Evolutionary conservation across 1,140 invertebrate genomes (phyloP).

Genomic region (Hycleus cichorii): DNA sequence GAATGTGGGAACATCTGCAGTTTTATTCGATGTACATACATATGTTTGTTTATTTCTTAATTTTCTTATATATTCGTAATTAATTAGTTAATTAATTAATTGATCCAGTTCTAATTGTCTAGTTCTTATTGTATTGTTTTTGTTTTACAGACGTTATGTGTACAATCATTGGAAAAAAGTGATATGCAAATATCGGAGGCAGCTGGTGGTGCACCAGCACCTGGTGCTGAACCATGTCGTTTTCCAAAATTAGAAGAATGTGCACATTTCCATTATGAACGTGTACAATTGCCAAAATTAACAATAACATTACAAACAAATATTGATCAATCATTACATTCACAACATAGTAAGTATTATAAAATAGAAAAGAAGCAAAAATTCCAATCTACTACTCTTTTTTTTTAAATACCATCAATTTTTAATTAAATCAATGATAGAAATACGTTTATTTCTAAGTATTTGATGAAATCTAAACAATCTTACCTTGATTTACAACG

Average conservation of each 20-base stretch:
- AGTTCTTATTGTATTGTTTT: background rate
- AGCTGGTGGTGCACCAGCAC: constrained; percentile 28
- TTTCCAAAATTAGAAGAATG: constrained; percentile 96
- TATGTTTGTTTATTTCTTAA: background rate
- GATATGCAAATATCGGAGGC: constrained; percentile 39
- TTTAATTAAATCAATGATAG: too few species aligned
- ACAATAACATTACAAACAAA: constrained; percentile 48
- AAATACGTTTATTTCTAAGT: too few species aligned
- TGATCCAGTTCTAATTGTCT: background rate
- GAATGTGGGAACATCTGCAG: too few species aligned
- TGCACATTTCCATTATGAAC: constrained; percentile 97
- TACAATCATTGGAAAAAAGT: constrained; percentile 26
- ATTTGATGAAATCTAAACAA: too few species aligned
- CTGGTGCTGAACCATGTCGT: constrained; percentile 42
- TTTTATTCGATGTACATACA: background rate
- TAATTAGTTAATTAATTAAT: background rate
- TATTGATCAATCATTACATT: constrained; percentile 39
- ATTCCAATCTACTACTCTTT: background rate
- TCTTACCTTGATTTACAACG: too few species aligned
- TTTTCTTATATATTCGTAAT: background rate
- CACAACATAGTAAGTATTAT: constrained; percentile 37
- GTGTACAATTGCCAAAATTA: constrained; percentile 75
- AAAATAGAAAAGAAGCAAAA: background rate
- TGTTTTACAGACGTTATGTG: constrained; percentile 36
- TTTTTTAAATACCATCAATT: too few species aligned